Evolutionary conservation across 2,888 invertebrate species (phyloP).

Genomic region (Stenotaenia linearis): DNA sequence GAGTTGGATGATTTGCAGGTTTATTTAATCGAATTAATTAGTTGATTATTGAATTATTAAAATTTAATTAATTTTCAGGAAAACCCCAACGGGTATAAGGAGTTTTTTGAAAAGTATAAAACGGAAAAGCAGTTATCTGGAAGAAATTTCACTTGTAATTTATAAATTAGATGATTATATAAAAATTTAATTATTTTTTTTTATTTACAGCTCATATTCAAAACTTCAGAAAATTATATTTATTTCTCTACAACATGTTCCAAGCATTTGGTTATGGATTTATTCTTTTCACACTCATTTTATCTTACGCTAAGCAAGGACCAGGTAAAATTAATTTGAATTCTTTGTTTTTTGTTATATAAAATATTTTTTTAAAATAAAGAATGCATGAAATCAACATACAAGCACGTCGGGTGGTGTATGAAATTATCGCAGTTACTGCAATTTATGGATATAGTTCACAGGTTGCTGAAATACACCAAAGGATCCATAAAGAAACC

Average conservation of each 20-base stretch:
- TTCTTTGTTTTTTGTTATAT: background rate
- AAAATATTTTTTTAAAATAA: slow-evolving; percentile 37
- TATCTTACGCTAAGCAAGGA: slow-evolving; percentile 70
- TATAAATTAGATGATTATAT: background rate
- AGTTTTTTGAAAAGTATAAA: background rate
- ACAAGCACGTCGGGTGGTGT: slow-evolving; percentile 65
- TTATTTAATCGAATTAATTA: background rate
- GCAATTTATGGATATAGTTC: slow-evolving; percentile 80
- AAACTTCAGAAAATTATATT: slow-evolving; percentile 70
- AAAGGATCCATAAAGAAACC: slow-evolving; percentile 63
- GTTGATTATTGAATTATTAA: background rate
- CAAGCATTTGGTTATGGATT: slow-evolving; percentile 82
- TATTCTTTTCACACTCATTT: slow-evolving; percentile 63
- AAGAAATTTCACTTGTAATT: background rate
- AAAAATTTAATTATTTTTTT: background rate
- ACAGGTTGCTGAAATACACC: slow-evolving; percentile 82
- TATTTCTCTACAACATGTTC: slow-evolving; percentile 80
- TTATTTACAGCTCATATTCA: slow-evolving; percentile 43
- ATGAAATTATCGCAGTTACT: slow-evolving; percentile 75
- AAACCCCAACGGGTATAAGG: background rate
- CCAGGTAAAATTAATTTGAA: slow-evolving; percentile 49
- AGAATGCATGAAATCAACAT: slow-evolving; percentile 63
- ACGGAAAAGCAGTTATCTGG: background rate
- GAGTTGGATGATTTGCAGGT: slow-evolving; percentile 53
- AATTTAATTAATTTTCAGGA: background rate